Evolutionary conservation across 2,888 invertebrate genomes (phyloP), one percentile per base, ranked within the genome.

Genomic region (Trilocha varians): DNA sequence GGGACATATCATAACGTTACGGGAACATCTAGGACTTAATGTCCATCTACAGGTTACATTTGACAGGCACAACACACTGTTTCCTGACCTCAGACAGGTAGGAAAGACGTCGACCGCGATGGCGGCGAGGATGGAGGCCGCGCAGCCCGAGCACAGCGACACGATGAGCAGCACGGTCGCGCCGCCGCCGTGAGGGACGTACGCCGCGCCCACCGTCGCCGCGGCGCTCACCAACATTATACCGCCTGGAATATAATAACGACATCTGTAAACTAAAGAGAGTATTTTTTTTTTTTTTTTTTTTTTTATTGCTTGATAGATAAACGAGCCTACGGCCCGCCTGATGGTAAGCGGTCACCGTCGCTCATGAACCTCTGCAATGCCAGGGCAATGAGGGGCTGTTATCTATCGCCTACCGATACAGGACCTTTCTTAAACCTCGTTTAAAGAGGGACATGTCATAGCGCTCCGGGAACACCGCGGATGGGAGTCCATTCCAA

Each of bases 71-170:
- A 39, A 4, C 6, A 13, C 13, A 16, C n/a, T 17, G 13, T 36
- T 13, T 32, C 1, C 46, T 47, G 34, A 82, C 84, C 84, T 65
- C 13, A 84, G 47, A 32, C 67, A 65, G 0, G 84, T 85, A 3
- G 84, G 84, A 44, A 84, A 85, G 2, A 85, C 83, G 39, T 85
- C 84, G 0, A 84, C 83, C 2, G 80, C 66, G 3, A 85, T 76
- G 1, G 84, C 83, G 0, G 84, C 78, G 0, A 85, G 64, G 1
- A 85, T 84, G 2, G 84, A 84, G 0, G 78, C 84, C 0, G 82
- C 77, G 38, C 84, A 85, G 0, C 84, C 84, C 0, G 80, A 70
- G 49, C 83, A 83, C 2, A 85, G 53, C 0, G 73, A 72, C 3
- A 80, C 37, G 39, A 85, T 70, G 11, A 85, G 74, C 48, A 85